These are phyloP conservation scores for Betta splendens DNA, from an alignment of 2,797 vertebrate species.

Conservation along the genomic window DNA sequence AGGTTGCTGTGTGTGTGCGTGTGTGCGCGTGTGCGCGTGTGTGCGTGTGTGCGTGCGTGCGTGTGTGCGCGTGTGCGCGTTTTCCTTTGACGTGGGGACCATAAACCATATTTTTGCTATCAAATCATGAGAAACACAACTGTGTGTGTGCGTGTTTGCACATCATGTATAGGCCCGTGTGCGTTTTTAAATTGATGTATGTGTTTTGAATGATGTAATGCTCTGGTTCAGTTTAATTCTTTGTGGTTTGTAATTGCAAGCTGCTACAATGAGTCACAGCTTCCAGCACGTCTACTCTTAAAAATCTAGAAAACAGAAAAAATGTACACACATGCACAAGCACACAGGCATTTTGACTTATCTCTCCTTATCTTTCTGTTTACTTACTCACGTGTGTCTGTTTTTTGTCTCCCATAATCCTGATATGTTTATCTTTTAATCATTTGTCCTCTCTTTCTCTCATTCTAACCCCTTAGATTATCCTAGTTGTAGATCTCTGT, in stretches of 20 bases:
- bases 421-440: constrained; percentile 39
- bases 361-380: constrained; percentile 26
- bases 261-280: constrained; percentile 76
- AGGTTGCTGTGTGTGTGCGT: constrained; percentile 11
- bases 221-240: constrained; percentile 62
- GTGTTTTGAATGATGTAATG: constrained; percentile 18
- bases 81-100: too few relatives aligned
- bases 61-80: constrained; percentile 21
- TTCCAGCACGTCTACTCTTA: constrained; percentile 59
- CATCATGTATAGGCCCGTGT: constrained; percentile 9
- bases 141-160: too few relatives aligned
- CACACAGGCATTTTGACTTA: background rate
- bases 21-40: background rate
- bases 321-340: constrained; percentile 23
- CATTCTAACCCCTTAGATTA: constrained; percentile 13
- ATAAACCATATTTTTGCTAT: too few relatives aligned
- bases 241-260: constrained; percentile 68
- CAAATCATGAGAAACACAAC: too few relatives aligned
- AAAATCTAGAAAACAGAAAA: constrained; percentile 28
- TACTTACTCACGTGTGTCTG: constrained; percentile 15
- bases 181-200: constrained; percentile 17
- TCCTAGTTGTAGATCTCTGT: constrained; percentile 1
- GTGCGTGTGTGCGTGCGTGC: constrained; percentile 5
- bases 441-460: constrained; percentile 1
- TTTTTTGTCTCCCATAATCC: constrained; percentile 23